Conservation (phyloP, 2,797 vertebrate genomes). For the Microctenopoma steveboyesi region DNA sequence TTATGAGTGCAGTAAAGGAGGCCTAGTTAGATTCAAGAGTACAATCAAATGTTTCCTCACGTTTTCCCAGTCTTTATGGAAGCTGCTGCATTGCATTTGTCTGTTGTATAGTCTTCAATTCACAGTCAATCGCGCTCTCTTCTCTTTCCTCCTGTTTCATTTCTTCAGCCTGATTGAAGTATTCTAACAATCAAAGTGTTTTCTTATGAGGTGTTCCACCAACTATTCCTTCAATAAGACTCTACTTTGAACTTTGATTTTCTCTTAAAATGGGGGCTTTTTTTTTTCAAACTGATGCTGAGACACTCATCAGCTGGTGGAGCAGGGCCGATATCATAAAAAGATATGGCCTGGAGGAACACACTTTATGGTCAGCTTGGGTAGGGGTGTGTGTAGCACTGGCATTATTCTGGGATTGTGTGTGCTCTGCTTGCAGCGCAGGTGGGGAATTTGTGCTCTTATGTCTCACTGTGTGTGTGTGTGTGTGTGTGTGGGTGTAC, state of each 20-base stretch:
- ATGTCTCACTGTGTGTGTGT: constrained; percentile 52
- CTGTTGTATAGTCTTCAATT: constrained; percentile 70
- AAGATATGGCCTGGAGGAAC: constrained; percentile 76
- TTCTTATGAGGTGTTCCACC: constrained; percentile 72
- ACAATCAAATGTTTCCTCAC: constrained; percentile 70
- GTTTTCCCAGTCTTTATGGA: constrained; percentile 72
- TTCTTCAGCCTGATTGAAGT: constrained; percentile 77
- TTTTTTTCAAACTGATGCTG: constrained; percentile 67
- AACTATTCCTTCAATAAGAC: constrained; percentile 74
- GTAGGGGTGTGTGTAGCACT: constrained; percentile 56
- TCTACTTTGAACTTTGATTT: constrained; percentile 80
- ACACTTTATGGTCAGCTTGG: constrained; percentile 71
- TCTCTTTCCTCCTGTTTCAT: constrained; percentile 67
- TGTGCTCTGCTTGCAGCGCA: constrained; percentile 60
- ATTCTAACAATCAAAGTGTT: constrained; percentile 76
- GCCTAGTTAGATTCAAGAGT: constrained; percentile 57
- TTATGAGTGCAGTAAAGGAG: constrained; percentile 62
- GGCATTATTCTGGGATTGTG: constrained; percentile 67
- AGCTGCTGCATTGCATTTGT: constrained; percentile 69
- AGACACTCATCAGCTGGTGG: constrained; percentile 77
- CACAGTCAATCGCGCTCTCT: constrained; percentile 60
- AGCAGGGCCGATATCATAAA: constrained; percentile 73
- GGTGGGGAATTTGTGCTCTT: constrained; percentile 58
- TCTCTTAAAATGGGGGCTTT: constrained; percentile 66
- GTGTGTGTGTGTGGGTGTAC: constrained; percentile 19